phyloP scores from a whole-genome alignment of 1,140 invertebrate genomes.

The Diorhabda carinulata region DNA sequence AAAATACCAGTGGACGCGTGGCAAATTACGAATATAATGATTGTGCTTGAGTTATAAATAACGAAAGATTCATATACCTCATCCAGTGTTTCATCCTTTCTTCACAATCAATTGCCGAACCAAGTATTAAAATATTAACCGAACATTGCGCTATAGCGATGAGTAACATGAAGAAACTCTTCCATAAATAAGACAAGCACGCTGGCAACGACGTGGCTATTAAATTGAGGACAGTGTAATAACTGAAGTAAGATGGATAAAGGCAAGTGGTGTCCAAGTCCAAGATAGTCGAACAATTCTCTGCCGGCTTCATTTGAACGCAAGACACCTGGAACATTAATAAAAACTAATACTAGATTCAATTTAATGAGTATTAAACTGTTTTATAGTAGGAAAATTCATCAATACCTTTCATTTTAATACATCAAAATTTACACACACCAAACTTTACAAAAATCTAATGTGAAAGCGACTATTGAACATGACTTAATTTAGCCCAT shows the following conservation, averaged over 20 bases:
- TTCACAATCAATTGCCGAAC: constrained; percentile 57
- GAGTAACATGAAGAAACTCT: constrained; percentile 60
- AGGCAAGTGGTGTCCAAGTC: constrained; percentile 49
- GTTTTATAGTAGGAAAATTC: too few relatives aligned
- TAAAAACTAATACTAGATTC: constrained; percentile 5
- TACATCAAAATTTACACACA: too few relatives aligned
- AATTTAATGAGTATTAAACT: too few relatives aligned
- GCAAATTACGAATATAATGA: too few relatives aligned
- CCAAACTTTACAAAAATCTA: too few relatives aligned
- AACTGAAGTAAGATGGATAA: constrained; percentile 72
- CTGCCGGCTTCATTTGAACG: constrained; percentile 24
- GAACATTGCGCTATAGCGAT: constrained; percentile 59
- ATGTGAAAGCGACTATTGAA: constrained; percentile 31
- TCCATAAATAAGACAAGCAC: constrained; percentile 68
- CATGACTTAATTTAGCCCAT: constrained; percentile 31
- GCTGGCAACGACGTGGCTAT: constrained; percentile 68
- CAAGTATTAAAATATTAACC: constrained; percentile 60
- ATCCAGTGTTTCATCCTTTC: constrained; percentile 49
- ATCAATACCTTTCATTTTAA: too few relatives aligned
- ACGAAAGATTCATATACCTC: constrained; percentile 29
- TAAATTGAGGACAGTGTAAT: constrained; percentile 66
- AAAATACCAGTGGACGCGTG: too few relatives aligned
- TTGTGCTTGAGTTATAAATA: too few relatives aligned
- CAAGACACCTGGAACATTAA: constrained; percentile 38
- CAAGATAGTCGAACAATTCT: constrained; percentile 36